Base-by-base conservation (phyloP, 2,113 vertebrate species). In the Pseudopodoces humilis region DNA sequence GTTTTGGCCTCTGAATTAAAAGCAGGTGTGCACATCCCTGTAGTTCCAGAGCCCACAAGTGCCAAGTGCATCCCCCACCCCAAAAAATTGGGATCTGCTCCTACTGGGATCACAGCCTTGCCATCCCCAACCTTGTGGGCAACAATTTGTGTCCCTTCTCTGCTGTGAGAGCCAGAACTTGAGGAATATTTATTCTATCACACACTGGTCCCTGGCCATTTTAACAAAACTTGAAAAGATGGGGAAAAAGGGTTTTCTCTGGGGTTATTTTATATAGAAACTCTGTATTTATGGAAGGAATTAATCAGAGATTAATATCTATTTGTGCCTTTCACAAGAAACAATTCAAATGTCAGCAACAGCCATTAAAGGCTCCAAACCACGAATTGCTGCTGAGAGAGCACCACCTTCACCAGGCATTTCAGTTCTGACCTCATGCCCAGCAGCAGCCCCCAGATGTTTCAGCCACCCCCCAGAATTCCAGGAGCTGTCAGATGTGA, bases 101-200 rank as follows among this genome's bases (percentile, higher is more conserved):
- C 49, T 33, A 0, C 65, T 22, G 7, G 33, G 33, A 60, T 24
- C 39, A 11, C 65, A 37, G 31, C 44, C 22, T 1, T 9, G 9
- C 55, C 50, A 55, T 8, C 31, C 7, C 10, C 46, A 44, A 0
- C 37, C 43, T 7, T 0, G 5, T 5, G 13, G 21, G 5, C 1
- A 10, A 17, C 6, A 13, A 7, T 12, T 2, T 16, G 10, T 5
- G 58, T 1, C 37, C 22, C 16, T 1, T 5, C 49, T 68, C 35
- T 77, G 27, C 72, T 41, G 12, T 10, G n/a, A 46, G 74, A 56
- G 17, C 52, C 17, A 81, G 5, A 44, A 17, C 12, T 20, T 15
- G 10, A 8, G 13, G 53, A 33, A 52, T 11, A 6, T 20, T 14
- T 13, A 1, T 49, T 23, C 9, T 33, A 21, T 24, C 56, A 35